Evolutionary conservation across 1,140 invertebrate species (phyloP).

Genomic region (Drosophila insularis): DNA sequence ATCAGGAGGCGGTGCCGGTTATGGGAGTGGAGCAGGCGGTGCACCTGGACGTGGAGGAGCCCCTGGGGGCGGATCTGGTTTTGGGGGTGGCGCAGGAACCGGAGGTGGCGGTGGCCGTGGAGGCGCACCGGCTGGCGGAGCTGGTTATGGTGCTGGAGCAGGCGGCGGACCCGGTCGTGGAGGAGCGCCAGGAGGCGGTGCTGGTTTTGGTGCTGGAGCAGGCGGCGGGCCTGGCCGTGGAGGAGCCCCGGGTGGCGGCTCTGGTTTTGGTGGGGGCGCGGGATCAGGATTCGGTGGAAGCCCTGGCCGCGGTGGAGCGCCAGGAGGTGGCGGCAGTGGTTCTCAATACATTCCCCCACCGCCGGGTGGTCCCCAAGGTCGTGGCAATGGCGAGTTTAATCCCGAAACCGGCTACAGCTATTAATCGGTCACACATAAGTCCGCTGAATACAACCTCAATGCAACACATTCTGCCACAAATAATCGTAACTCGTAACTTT

Average conservation of each 20-base stretch:
- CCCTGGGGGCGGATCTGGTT: neutral
- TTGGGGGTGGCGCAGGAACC: conserved; percentile 38
- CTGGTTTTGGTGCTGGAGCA: conserved; percentile 33
- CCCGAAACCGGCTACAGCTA: conserved; percentile 80
- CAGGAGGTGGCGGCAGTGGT: conserved; percentile 13
- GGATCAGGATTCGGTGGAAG: conserved; percentile 31
- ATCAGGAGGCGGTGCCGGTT: conserved; percentile 23
- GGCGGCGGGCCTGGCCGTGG: conserved; percentile 47
- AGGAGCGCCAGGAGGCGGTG: conserved; percentile 8
- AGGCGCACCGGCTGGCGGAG: conserved; percentile 38
- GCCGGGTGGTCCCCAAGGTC: conserved; percentile 52
- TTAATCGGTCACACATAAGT: conserved; percentile 33
- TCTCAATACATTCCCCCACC: conserved; percentile 66
- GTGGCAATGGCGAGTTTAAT: conserved; percentile 75
- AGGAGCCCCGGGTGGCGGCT: conserved; percentile 43
- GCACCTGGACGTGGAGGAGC: conserved; percentile 59
- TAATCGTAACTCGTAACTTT: conserved; percentile 42
- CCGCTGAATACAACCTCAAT: conserved; percentile 49
- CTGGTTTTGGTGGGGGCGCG: neutral
- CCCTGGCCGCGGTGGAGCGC: conserved; percentile 21
- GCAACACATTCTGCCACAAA: conserved; percentile 65
- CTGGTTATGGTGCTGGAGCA: conserved; percentile 69
- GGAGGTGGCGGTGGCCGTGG: conserved; percentile 11
- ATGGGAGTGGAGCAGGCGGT: conserved; percentile 68
- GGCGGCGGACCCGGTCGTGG: conserved; percentile 27